phyloP scores from a whole-genome alignment of 2,888 invertebrate species.

The Athalia circularis region DNA sequence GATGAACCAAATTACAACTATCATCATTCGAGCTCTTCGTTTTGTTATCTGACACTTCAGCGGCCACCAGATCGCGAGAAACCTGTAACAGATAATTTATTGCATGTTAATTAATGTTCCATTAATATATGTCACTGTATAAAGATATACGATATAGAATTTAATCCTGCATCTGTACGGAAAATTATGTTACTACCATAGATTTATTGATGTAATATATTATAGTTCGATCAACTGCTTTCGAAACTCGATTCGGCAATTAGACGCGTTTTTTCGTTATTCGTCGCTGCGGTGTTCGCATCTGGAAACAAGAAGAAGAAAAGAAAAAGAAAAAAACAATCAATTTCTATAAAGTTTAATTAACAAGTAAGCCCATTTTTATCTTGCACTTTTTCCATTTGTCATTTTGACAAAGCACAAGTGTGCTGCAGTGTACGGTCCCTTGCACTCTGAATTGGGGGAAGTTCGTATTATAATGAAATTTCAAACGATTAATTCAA shows the following conservation, averaged over 20 bases:
- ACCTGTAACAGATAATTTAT: constrained; percentile 81
- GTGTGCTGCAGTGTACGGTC: not conserved
- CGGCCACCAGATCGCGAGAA: constrained; percentile 97
- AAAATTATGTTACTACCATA: too few species aligned
- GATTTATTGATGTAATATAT: too few species aligned
- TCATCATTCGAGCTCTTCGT: constrained; percentile 90
- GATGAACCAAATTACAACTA: constrained; percentile 92
- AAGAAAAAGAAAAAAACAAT: too few species aligned
- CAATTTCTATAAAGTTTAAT: too few species aligned
- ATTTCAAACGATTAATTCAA: constrained; percentile 11
- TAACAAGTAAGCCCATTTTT: too few species aligned
- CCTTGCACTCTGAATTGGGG: not conserved
- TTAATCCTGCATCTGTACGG: too few species aligned
- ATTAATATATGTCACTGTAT: not conserved
- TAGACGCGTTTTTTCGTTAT: too few species aligned
- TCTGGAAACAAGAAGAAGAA: too few species aligned
- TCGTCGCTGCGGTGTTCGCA: not conserved
- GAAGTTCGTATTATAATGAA: not conserved
- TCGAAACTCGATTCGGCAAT: not conserved
- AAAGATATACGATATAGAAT: too few species aligned
- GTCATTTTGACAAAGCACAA: not conserved
- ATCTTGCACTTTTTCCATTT: too few species aligned
- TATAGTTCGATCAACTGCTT: not conserved
- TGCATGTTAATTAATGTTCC: not conserved
- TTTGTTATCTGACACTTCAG: constrained; percentile 93